phyloP scores from a whole-genome alignment of 2,797 vertebrate genomes.

The Jordanella pulchra region DNA sequence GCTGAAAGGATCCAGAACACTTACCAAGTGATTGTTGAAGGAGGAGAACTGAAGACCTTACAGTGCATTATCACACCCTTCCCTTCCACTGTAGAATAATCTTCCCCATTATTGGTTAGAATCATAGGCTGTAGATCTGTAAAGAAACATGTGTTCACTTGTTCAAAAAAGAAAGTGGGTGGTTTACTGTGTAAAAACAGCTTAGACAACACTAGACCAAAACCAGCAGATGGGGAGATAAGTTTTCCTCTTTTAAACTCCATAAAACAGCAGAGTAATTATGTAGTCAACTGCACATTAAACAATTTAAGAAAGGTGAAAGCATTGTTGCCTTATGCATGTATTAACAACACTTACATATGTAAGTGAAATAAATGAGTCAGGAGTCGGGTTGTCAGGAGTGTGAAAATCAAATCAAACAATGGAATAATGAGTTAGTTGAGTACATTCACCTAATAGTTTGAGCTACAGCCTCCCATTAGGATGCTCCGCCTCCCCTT shows the following conservation, averaged over 20 bases:
- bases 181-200: neutral
- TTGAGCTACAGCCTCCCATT: slow-evolving; percentile 54
- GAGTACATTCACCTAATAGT: slow-evolving; percentile 53
- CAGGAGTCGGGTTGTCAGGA: slow-evolving; percentile 50
- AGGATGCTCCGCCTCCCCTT: slow-evolving; percentile 58
- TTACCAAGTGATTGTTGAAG: slow-evolving; percentile 87
- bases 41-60: slow-evolving; percentile 89
- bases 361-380: slow-evolving; percentile 30
- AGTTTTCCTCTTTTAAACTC: neutral
- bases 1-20: slow-evolving; percentile 2
- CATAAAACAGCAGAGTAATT: slow-evolving; percentile 1
- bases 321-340: neutral
- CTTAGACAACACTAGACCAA: neutral
- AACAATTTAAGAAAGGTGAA: slow-evolving; percentile 15
- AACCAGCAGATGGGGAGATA: neutral
- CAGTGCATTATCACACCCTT: slow-evolving; percentile 85
- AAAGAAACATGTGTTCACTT: slow-evolving; percentile 17
- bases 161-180: neutral
- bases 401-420: slow-evolving; percentile 57
- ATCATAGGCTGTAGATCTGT: slow-evolving; percentile 90
- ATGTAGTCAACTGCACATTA: neutral
- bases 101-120: slow-evolving; percentile 83
- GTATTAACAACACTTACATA: slow-evolving; percentile 27
- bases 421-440: slow-evolving; percentile 52
- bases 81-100: slow-evolving; percentile 85